Conservation (phyloP, 1,140 invertebrate species). For the Paraescarpia echinospica region DNA sequence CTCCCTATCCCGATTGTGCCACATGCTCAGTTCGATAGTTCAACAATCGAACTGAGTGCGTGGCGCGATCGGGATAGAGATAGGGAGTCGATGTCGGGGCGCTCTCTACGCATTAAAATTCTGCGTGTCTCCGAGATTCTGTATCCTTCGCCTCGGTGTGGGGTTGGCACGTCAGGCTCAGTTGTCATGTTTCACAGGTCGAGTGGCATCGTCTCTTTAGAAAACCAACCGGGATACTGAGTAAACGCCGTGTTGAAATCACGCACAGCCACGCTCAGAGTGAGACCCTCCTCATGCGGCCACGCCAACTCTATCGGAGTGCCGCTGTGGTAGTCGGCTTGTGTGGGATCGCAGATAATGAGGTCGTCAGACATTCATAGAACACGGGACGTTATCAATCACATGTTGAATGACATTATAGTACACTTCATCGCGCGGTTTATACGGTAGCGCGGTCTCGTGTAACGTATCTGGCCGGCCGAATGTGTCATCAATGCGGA, state of each 20-base stretch:
- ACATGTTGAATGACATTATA: background rate
- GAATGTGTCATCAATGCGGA: background rate
- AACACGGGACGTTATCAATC: background rate
- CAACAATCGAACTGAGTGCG: too few species aligned
- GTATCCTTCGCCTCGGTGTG: background rate
- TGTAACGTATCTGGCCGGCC: background rate
- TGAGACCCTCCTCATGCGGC: background rate
- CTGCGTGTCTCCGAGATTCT: background rate
- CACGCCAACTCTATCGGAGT: background rate
- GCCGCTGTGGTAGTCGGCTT: background rate
- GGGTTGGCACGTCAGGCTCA: background rate
- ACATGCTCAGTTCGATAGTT: too few species aligned
- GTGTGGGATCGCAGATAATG: background rate
- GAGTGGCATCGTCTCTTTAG: background rate
- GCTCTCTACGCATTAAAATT: background rate
- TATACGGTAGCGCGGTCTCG: background rate
- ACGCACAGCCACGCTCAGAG: background rate
- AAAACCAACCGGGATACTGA: background rate
- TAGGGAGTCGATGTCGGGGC: too few species aligned
- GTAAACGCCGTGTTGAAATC: background rate
- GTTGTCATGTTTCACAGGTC: background rate
- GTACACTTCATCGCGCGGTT: background rate
- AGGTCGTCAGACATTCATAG: slow-evolving; percentile 4
- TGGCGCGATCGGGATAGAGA: too few species aligned
- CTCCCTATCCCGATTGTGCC: too few species aligned